Evolutionary conservation across 2,888 invertebrate genomes (phyloP), one percentile per base, ranked within the genome.

Genomic region (Epinotia bilunana): DNA sequence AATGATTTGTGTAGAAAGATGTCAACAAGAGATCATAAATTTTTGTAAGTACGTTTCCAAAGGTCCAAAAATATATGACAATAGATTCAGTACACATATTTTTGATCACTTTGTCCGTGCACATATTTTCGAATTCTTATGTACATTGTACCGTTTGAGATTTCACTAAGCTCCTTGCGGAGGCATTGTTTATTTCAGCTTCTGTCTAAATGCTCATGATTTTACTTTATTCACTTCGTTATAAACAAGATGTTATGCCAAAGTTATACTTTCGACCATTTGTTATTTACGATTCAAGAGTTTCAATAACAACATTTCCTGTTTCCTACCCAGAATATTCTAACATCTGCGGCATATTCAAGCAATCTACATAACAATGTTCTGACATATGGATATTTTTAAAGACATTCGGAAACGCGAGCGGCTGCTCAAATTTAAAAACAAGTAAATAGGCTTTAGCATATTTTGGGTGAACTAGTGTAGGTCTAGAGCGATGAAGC

Each of bases 221-320:
- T 39, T 60, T 23, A 49, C 23, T 23, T 60, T 60, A 64, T 74
- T 63, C 74, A 74, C 46, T 58, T 64, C n/a, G 70, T 65, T 64
- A 87, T 86, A 90, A 90, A 91, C 88, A 90, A 88, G 89, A 90
- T 88, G 89, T 87, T 87, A 86, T 83, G 86, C 84, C 85, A 86
- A 91, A 91, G 85, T 90, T 91, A 89, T 85, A 86, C 86, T 86
- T 84, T 84, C 84, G 81, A 85, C 88, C 89, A 90, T 92, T 91
- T 90, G 88, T 93, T 92, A 92, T 90, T 90, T 91, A 91, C 92
- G 90, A 87, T 84, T 90, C 86, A 91, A 88, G 87, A 88, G 88
- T 88, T 85, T 82, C 85, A 86, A 84, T 87, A 90, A 91, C 88
- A 91, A 91, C 90, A 91, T 85, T 85, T 81, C 81, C 80, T 69